These are phyloP conservation scores for Petromus typicus DNA, from an alignment of 2,113 vertebrate genomes.

Conservation along the genomic window DNA sequence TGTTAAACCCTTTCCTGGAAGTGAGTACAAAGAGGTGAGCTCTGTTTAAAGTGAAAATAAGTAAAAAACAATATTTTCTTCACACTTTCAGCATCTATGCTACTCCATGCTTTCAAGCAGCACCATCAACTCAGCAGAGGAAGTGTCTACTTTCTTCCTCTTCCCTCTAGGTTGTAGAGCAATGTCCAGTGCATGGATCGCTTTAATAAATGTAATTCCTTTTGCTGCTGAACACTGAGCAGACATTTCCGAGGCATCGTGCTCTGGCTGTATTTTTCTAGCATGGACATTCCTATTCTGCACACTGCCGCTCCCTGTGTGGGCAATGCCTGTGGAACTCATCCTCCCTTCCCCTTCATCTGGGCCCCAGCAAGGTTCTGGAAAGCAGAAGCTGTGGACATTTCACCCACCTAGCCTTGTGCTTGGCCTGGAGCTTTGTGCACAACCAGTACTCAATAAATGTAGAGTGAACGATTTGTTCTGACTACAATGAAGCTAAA, in stretches of 20 bases:
- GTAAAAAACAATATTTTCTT: neutral
- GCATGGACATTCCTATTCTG: fast-evolving
- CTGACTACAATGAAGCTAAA: neutral
- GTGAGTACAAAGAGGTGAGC: neutral
- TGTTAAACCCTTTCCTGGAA: neutral
- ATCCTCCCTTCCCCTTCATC: fast-evolving
- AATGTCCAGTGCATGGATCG: neutral
- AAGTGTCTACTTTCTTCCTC: neutral
- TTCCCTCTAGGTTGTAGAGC: neutral
- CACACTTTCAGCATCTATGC: neutral
- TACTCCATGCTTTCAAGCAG: neutral
- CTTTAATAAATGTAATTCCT: too few relatives aligned
- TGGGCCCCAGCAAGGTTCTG: neutral
- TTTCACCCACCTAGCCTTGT: neutral
- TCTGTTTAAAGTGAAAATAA: neutral
- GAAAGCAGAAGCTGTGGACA: too few relatives aligned
- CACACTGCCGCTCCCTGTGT: fast-evolving
- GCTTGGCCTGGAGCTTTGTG: neutral
- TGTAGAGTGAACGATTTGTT: neutral
- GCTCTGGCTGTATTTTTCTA: fast-evolving
- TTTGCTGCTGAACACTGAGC: neutral
- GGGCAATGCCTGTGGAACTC: fast-evolving
- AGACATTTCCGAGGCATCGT: fast-evolving
- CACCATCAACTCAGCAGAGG: neutral
- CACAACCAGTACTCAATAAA: neutral